These are phyloP conservation scores for Cetonia aurata DNA, from an alignment of 2,888 invertebrate species.

Conservation along the genomic window DNA sequence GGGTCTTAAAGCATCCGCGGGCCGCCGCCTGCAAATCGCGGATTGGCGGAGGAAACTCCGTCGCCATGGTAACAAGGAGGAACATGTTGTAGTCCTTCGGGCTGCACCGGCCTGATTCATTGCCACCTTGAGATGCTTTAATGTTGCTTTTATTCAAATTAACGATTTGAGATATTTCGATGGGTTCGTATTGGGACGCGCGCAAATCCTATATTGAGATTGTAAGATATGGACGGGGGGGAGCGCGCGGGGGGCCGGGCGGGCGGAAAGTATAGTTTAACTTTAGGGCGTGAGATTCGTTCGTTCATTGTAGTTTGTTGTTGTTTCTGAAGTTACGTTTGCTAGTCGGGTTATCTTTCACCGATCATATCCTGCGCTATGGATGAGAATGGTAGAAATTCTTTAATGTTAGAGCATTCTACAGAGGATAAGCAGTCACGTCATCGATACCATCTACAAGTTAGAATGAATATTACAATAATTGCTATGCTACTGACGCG, in stretches of 20 bases:
- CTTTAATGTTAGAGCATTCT: not conserved
- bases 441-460: slow-evolving; percentile 1
- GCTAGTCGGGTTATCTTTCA: slow-evolving; percentile 3
- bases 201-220: slow-evolving; percentile 38
- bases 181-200: slow-evolving; percentile 61
- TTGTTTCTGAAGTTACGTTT: slow-evolving; percentile 10
- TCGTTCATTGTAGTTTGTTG: not conserved
- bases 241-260: not conserved
- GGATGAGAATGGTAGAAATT: slow-evolving; percentile 6
- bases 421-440: not conserved
- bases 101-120: slow-evolving; percentile 65
- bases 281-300: slow-evolving; percentile 21
- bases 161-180: slow-evolving; percentile 65
- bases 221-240: slow-evolving; percentile 20
- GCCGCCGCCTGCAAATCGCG: slow-evolving; percentile 63
- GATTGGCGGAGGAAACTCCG: slow-evolving; percentile 64
- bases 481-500: no score
- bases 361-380: slow-evolving; percentile 8
- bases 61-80: slow-evolving; percentile 66
- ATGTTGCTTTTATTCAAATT: slow-evolving; percentile 68
- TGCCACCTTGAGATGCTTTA: slow-evolving; percentile 68
- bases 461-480: not conserved
- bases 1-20: slow-evolving; percentile 64
- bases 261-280: slow-evolving; percentile 9
- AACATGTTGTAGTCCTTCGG: slow-evolving; percentile 62